phyloP scores from a whole-genome alignment of 2,113 vertebrate genomes.

The Hymenochirus boettgeri region DNA sequence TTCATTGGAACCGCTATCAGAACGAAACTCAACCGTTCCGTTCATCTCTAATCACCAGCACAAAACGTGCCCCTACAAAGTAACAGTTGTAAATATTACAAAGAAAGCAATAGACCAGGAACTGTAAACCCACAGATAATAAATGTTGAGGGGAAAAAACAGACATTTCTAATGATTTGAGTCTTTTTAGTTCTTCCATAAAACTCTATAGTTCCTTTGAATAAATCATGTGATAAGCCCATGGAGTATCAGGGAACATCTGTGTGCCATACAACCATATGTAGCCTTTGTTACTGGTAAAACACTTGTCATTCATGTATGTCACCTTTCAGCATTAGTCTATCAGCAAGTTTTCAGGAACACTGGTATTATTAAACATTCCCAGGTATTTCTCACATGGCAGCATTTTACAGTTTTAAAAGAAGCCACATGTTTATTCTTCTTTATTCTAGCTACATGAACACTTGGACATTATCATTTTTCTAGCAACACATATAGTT shows the following conservation, averaged over 20 bases:
- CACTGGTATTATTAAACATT: constrained; percentile 1
- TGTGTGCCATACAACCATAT: neutral
- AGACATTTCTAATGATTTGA: neutral
- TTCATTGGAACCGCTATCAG: too few relatives aligned
- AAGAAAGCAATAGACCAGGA: too few relatives aligned
- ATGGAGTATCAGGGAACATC: neutral
- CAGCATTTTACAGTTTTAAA: neutral
- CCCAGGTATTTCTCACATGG: neutral
- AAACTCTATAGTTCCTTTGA: neutral
- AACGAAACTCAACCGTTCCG: too few relatives aligned
- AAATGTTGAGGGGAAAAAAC: too few relatives aligned
- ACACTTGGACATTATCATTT: neutral
- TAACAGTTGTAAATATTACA: too few relatives aligned
- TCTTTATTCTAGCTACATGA: neutral
- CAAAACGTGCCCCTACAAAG: too few relatives aligned
- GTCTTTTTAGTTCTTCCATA: neutral
- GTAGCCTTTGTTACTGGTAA: neutral
- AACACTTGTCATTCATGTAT: neutral
- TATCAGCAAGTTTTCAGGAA: neutral
- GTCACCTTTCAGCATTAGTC: neutral
- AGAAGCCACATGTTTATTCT: neutral
- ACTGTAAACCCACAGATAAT: too few relatives aligned
- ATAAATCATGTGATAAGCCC: neutral
- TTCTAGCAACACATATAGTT: neutral
- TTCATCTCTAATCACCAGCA: too few relatives aligned